Percentiles rank a stretch among this genome's conserved stretches.
phyloP scores from a whole-genome alignment of 2,888 invertebrate species.

The Drosophila melanosoma region DNA sequence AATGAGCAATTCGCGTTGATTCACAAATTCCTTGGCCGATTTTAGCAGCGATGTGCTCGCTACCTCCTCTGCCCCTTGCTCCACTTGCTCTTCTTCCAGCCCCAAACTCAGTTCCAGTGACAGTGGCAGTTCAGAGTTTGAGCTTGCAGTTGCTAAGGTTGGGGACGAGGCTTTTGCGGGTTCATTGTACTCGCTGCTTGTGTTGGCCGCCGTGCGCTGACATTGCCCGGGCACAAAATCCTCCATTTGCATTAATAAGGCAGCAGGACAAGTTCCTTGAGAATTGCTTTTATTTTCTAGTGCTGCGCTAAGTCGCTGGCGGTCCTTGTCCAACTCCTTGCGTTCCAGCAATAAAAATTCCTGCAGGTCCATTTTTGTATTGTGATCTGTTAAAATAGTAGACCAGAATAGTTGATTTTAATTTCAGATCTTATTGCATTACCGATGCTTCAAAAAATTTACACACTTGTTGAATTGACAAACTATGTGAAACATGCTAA shows the following conservation, averaged over 20 bases:
- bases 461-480: background rate
- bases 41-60: conserved; percentile 50
- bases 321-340: conserved; percentile 64
- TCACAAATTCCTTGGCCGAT: conserved; percentile 74
- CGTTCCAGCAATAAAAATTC: conserved; percentile 71
- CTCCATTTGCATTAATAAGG: conserved; percentile 50
- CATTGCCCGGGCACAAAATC: conserved; percentile 58
- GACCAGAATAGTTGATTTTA: background rate
- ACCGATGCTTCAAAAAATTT: background rate
- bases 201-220: conserved; percentile 51
- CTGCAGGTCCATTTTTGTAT: conserved; percentile 69
- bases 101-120: conserved; percentile 36
- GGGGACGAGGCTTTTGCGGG: conserved; percentile 40
- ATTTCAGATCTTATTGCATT: background rate
- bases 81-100: conserved; percentile 3
- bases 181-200: conserved; percentile 58
- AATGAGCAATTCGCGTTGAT: conserved; percentile 72
- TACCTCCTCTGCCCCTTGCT: background rate
- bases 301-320: conserved; percentile 49
- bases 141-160: conserved; percentile 68
- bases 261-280: conserved; percentile 61
- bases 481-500: background rate
- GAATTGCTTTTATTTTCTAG: conserved; percentile 14
- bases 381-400: conserved; percentile 10
- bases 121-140: conserved; percentile 50